Evolutionary conservation across 2,888 invertebrate genomes (phyloP), one percentile per base, ranked within the genome.

Genomic region (Patella caerulea): DNA sequence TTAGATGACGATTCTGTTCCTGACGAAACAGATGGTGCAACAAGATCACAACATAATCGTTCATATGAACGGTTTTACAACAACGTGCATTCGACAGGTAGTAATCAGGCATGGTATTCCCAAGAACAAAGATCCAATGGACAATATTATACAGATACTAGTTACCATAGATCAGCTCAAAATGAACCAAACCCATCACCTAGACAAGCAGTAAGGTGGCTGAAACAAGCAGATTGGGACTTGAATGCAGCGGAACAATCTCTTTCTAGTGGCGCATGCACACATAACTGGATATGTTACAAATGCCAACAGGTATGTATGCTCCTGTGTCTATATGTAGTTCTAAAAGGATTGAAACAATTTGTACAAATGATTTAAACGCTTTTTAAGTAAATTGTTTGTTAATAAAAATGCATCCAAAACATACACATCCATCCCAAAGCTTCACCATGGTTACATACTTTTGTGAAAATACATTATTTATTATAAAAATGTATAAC

Each of bases 241-340:
- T 71, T 86, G 3, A 69, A 78, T 29, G 78, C 84, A 56, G 85
- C 85, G 19, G 69, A 77, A 54, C 79, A 82, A 69, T 83, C 82
- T 24, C 71, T 76, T 19, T 74, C 75, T 15, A 72, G 75, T 12
- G 78, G 81, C 24, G 73, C 54, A 34, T 74, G 74, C 11, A 80
- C 79, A 3, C 79, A 78, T 72, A 84, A 84, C 79, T 87, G 87
- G 87, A 79, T 83, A 24, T 86, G 85, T 76, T 86, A 82, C 77
- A 84, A 80, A 71, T 83, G 83, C 73, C 85, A 88, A 71, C 86
- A 86, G 82, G 87, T 87, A 74, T 72, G 78, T 75, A 65, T 53
- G 9, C 9, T 52, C 7, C 52, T 56, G 14, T 11, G n/a, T 19
- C 45, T 9, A 9, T 9, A 45, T 45, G 45, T 45, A 17, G 17